These are phyloP conservation scores for Erebia aethiops DNA, from an alignment of 2,888 invertebrate species.

Conservation along the genomic window DNA sequence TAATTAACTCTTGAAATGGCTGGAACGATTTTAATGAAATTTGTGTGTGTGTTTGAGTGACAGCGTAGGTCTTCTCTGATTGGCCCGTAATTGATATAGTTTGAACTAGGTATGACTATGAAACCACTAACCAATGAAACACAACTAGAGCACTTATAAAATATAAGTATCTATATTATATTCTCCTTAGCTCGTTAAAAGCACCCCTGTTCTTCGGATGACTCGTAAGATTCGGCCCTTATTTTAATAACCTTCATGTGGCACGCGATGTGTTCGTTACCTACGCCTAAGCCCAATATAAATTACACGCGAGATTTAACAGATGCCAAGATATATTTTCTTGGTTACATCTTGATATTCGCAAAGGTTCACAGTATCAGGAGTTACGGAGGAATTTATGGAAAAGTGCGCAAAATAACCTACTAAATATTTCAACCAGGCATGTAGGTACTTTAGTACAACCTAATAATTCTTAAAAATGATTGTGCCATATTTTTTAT, in stretches of 20 bases:
- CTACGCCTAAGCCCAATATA: slow-evolving; percentile 40
- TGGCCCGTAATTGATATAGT: too few relatives aligned
- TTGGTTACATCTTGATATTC: slow-evolving; percentile 30
- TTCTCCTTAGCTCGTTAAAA: slow-evolving; percentile 4
- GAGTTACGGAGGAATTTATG: slow-evolving; percentile 14
- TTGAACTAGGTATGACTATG: not conserved
- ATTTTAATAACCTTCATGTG: slow-evolving; percentile 45
- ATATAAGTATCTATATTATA: too few relatives aligned
- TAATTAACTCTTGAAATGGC: too few relatives aligned
- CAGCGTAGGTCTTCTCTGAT: too few relatives aligned
- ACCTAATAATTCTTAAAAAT: not conserved
- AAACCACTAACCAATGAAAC: not conserved
- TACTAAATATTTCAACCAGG: not conserved
- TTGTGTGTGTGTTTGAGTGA: too few relatives aligned
- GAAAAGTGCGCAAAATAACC: slow-evolving; percentile 3
- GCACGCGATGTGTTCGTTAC: slow-evolving; percentile 63
- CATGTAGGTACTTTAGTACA: not conserved
- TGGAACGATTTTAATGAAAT: too few relatives aligned
- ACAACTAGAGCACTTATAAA: not conserved
- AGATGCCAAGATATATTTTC: slow-evolving; percentile 30
- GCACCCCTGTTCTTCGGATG: slow-evolving; percentile 1
- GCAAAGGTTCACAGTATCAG: slow-evolving; percentile 13
- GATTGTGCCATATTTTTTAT: too few relatives aligned
- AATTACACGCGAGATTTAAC: slow-evolving; percentile 37
- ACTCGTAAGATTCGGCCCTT: slow-evolving; percentile 27